Base-by-base conservation (phyloP, 2,113 vertebrate genomes). In the Grus americana region DNA sequence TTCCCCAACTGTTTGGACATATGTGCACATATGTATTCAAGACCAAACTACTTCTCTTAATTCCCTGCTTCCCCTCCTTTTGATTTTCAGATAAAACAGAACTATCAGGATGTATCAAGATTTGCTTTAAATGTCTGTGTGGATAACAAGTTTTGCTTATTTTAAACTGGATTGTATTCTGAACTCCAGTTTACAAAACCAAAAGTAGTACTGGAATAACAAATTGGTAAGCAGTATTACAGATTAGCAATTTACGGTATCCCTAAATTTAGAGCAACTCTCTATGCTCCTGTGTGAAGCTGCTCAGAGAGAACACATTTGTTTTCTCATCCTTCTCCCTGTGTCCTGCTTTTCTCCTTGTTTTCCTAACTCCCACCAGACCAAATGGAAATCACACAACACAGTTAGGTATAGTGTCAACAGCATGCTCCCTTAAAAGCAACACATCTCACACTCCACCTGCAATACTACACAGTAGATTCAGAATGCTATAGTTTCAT, bases 11-110 rank as follows among this genome's bases (percentile, higher is more conserved):
- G 18, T 36, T n/a, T 20, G 52, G 38, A 30, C n/a, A 20, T 2
- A 23, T 0, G 0, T 30, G 26, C 5, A 38, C 14, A 24, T 1
- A 5, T 1, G 5, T 40, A 54, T 62, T 76, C 20, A 36, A 80
- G 19, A 78, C 36, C 6, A 54, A 59, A 2, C 6, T 55, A 40
- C 6, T 61, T 57, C 7, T 74, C 46, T 49, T 59, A 34, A 15
- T 40, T 61, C 32, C 17, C 4, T 55, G 1, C 15, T 70, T 70
- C 5, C 21, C 2, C 6, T 70, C 10, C 5, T 18, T 90, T 67
- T 61, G 44, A 13, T 21, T 81, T 55, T 59, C n/a, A 67, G 58
- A 50, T 12, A 26, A 62, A 79, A 10, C 4, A 80, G 58, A 91
- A 32, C 24, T 40, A 3, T 6, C n/a, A 67, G 21, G 8, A 29